These are phyloP conservation scores for Pangasius krempfi DNA, from an alignment of 2,797 vertebrate genomes.

Conservation along the genomic window DNA sequence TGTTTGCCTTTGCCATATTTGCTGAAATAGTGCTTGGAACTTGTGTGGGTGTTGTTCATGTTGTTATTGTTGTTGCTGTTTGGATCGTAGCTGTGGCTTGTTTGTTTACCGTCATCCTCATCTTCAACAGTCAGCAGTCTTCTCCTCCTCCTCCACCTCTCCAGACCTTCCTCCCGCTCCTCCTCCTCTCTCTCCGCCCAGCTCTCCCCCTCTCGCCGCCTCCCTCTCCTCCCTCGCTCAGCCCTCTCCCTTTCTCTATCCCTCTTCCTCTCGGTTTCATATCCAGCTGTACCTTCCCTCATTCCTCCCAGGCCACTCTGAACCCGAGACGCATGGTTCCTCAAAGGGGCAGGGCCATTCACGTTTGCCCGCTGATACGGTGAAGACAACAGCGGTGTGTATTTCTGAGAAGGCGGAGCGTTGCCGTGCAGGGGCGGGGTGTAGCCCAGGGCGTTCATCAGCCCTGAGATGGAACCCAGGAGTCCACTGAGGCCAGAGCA, in stretches of 20 bases:
- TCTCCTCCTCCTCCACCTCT: conserved; percentile 67
- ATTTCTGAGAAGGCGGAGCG: conserved; percentile 39
- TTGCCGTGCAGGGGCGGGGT: conserved; percentile 70
- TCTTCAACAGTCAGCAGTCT: conserved; percentile 71
- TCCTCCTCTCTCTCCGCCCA: conserved; percentile 57
- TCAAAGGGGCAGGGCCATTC: conserved; percentile 68
- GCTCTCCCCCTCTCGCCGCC: conserved; percentile 64
- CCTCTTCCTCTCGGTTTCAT: conserved; percentile 61
- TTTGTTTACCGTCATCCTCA: conserved; percentile 33
- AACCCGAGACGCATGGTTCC: conserved; percentile 63
- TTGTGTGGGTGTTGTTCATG: conserved; percentile 41
- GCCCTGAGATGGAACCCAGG: conserved; percentile 89
- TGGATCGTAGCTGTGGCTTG: conserved; percentile 24
- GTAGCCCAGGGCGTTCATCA: conserved; percentile 91
- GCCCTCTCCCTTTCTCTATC: conserved; percentile 65
- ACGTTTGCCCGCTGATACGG: conserved; percentile 50
- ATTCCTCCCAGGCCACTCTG: conserved; percentile 36
- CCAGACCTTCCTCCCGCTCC: conserved; percentile 54
- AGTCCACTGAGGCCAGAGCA: conserved; percentile 91
- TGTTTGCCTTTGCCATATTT: conserved; percentile 41
- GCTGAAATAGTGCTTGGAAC: conserved; percentile 52
- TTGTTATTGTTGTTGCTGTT: conserved; percentile 47
- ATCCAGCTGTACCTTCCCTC: conserved; percentile 52
- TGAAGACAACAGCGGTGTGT: conserved; percentile 42
- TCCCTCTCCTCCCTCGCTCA: conserved; percentile 68